Evolutionary conservation across 2,888 invertebrate genomes (phyloP), one percentile per base, ranked within the genome.

Genomic region (Germaria angustata): DNA sequence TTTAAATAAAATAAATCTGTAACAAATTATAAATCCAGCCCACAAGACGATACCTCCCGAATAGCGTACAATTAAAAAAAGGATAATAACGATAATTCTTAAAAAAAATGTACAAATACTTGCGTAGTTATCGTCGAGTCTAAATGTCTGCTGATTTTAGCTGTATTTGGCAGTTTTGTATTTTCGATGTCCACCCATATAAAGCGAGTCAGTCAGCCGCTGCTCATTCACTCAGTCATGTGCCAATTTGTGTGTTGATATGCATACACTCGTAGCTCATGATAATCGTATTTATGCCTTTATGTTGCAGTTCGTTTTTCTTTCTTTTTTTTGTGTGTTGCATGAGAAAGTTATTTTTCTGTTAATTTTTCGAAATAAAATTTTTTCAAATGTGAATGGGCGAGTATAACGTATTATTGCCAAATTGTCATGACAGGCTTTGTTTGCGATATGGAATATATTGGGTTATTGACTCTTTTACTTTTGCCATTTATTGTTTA

Each of bases 281-380:
- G 71, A 66, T 69, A 76, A 69, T 66, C 65, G 75, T 79, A 82
- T 82, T 82, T 82, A 82, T 82, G 75, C 79, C 75, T 76, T 79
- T 66, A 76, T 79, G 65, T 71, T 76, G 82, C 75, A 82, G 82
- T 79, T 79, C 66, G 66, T 76, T 82, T 68, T 66, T 77, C 20
- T 61, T 46, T 7, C 24, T 11, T 9, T 9, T 32, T 20, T 17
- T 22, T n/a, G 13, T 39, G n/a, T 53, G 11, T 76, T 78, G 46
- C 41, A 49, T 69, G 44, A 32, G 15, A 63, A 36, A 46, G 44
- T 66, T 51, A 36, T 73, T 24, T 22, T 69, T 66, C 32, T 61
- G 44, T 73, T 44, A 41, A 65, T 46, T 79, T 79, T 57, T 44
- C 17, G 7, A 46, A 65, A 72, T 75, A 61, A 28, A 61, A 59